Conservation (phyloP, 2,888 invertebrate genomes). For the Hirtodrosophila histrioides region DNA sequence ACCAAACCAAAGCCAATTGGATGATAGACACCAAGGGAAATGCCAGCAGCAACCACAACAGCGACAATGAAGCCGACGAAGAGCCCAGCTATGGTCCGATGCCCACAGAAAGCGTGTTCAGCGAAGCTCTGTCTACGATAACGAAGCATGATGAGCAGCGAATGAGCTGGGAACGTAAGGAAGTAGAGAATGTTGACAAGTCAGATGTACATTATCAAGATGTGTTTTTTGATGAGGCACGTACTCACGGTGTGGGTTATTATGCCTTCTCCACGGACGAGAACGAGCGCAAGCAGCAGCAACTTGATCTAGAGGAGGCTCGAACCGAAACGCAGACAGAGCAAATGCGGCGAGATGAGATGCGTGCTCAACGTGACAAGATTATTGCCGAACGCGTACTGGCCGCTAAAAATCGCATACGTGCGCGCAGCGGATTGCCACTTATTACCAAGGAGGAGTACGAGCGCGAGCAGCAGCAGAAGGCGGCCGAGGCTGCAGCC, state of each 20-base stretch:
- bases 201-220: constrained; percentile 95
- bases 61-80: constrained; percentile 59
- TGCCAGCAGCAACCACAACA: constrained; percentile 41
- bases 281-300: constrained; percentile 90
- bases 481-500: constrained; percentile 26
- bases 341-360: constrained; percentile 87
- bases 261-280: constrained; percentile 96
- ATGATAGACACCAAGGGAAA: constrained; percentile 79
- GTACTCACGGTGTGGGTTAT: constrained; percentile 96
- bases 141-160: constrained; percentile 89
- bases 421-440: constrained; percentile 90
- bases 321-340: constrained; percentile 89
- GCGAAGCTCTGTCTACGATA: constrained; percentile 85
- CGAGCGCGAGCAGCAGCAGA: constrained; percentile 72
- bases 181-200: constrained; percentile 89
- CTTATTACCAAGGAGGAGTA: constrained; percentile 86
- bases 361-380: constrained; percentile 87
- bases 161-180: constrained; percentile 94
- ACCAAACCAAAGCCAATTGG: constrained; percentile 84
- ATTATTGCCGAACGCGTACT: constrained; percentile 89
- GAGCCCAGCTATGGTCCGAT: constrained; percentile 80
- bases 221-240: constrained; percentile 95
- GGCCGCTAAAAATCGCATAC: constrained; percentile 90
- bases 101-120: constrained; percentile 80
- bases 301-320: constrained; percentile 89